Percentiles rank a stretch among this genome's conserved stretches.
Conservation (phyloP, 1,140 invertebrate genomes). For the Thaumetopoea pityocampa region DNA sequence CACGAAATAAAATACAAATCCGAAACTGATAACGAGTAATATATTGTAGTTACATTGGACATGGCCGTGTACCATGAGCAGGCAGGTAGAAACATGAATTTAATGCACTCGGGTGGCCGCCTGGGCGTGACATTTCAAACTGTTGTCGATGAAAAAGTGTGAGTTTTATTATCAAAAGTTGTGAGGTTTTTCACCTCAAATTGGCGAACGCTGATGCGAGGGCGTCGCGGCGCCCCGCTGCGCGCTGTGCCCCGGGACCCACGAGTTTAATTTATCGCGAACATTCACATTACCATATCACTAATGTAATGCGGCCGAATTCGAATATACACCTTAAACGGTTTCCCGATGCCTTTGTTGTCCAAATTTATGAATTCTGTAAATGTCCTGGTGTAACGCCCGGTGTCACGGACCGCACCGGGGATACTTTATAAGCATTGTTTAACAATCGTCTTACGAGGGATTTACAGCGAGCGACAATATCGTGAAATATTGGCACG, state of each 20-base stretch:
- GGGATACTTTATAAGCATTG: conserved; percentile 51
- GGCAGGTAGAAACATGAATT: not conserved
- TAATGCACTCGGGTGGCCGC: conserved; percentile 4
- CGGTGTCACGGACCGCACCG: conserved; percentile 37
- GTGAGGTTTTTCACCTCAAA: conserved; percentile 55
- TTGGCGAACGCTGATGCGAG: conserved; percentile 35
- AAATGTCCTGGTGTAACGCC: conserved; percentile 49
- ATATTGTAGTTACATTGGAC: not conserved
- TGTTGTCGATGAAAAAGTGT: conserved; percentile 19
- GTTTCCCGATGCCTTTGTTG: conserved; percentile 67
- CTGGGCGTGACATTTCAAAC: conserved; percentile 16
- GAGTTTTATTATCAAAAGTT: conserved; percentile 47
- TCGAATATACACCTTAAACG: conserved; percentile 64
- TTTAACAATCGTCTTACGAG: conserved; percentile 40
- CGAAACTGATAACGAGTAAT: too few species aligned
- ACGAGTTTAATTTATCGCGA: conserved; percentile 69
- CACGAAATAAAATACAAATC: too few species aligned
- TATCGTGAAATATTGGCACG: conserved; percentile 22
- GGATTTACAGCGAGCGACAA: conserved; percentile 26
- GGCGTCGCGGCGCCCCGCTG: conserved; percentile 58
- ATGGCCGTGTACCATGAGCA: not conserved
- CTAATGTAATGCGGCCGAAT: conserved; percentile 63
- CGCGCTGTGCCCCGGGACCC: conserved; percentile 38
- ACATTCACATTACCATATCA: conserved; percentile 74
- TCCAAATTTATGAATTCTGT: conserved; percentile 64